phyloP scores from a whole-genome alignment of 2,113 vertebrate species.

The Sylvia atricapilla region DNA sequence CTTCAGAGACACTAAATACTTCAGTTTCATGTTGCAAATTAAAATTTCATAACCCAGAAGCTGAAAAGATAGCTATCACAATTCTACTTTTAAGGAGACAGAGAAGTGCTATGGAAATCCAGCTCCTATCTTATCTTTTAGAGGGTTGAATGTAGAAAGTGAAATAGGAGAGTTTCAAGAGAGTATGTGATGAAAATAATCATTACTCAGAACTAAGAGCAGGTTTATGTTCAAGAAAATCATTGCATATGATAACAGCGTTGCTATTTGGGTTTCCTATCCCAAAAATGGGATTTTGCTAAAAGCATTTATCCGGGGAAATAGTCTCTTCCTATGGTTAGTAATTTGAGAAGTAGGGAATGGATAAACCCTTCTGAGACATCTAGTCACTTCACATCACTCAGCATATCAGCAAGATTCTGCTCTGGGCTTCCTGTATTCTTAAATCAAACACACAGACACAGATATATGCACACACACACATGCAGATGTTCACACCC shows the following conservation, averaged over 20 bases:
- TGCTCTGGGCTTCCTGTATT: background rate
- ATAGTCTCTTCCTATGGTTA: accelerated
- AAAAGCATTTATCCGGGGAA: background rate
- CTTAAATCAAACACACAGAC: background rate
- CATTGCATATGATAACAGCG: background rate
- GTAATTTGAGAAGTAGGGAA: background rate
- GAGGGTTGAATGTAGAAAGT: background rate
- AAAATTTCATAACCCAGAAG: background rate
- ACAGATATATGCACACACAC: accelerated
- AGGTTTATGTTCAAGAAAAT: background rate
- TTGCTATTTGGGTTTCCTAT: background rate
- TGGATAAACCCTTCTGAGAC: background rate
- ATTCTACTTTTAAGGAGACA: background rate
- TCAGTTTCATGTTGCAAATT: background rate
- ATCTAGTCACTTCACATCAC: background rate
- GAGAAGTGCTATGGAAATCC: background rate
- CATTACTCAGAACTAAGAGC: background rate
- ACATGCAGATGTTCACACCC: background rate
- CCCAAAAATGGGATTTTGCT: background rate
- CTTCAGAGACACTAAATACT: background rate
- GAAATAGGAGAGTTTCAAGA: background rate
- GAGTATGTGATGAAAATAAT: background rate
- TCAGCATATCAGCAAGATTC: background rate
- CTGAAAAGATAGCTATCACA: background rate
- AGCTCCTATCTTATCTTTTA: background rate